Base-by-base conservation (phyloP, 2,888 invertebrate species). In the Balanococcus diminutus region DNA sequence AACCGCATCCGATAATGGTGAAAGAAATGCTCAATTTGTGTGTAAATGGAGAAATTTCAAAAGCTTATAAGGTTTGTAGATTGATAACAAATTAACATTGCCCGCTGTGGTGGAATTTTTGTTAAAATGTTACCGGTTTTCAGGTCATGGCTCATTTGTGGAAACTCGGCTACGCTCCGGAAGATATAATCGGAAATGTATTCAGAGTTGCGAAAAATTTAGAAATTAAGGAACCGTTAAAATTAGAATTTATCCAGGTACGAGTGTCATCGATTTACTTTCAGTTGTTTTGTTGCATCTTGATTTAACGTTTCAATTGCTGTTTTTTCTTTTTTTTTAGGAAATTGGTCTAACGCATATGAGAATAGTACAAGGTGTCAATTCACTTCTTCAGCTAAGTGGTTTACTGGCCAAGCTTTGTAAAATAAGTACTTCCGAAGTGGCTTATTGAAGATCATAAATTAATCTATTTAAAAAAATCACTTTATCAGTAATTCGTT, bases 111-210 rank as follows among this genome's bases (percentile, higher is more conserved):
- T 22, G 1, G 1, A 22, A 22, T 2, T 81, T 46, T 25, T n/a
- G n/a, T 82, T 79, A 32, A n/a, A 5, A n/a, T 31, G 9, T 28
- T n/a, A 61, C 25, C 16, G 36, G 83, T 87, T 89, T 89, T 46
- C 89, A 95, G 93, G 93, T 96, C 82, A 93, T 99, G 89, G 93
- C 95, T 1, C 95, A 97, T 90, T 91, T 99, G 86, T 97, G 97
- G 95, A 94, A 94, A 89, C 92, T 98, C 88, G 99, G 99, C 0
- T 99, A 99, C 90, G 97, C 98, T 0, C 93, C 98, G 0, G 98
- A 99, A 90, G 99, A 99, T 91, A 96, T 99, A 75, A 96, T 99
- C 88, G 94, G 95, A 87, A 99, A 97, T 90, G 93, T 98, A 87
- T 98, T 98, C 91, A 94, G 97, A 88, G 98, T 99, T 32, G 94